These are phyloP conservation scores for Drosophila borborema DNA, from an alignment of 2,888 invertebrate species.

Conservation along the genomic window DNA sequence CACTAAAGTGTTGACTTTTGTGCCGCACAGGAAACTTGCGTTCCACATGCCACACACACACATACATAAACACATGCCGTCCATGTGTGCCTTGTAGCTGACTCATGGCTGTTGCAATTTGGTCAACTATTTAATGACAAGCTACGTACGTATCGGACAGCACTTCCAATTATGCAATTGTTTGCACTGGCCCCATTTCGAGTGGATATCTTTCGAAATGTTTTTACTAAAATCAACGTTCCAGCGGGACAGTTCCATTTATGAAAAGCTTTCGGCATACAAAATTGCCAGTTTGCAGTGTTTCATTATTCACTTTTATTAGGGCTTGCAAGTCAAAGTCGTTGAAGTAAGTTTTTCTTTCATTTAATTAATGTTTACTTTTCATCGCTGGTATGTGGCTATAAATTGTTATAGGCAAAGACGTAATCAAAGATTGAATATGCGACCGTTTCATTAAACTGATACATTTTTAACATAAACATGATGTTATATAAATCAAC, in stretches of 20 bases:
- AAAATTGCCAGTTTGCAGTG: neutral
- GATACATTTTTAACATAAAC: neutral
- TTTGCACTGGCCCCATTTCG: slow-evolving; percentile 29
- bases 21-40: slow-evolving; percentile 65
- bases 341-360: neutral
- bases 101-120: slow-evolving; percentile 52
- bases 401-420: neutral
- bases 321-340: neutral
- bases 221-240: slow-evolving; percentile 12
- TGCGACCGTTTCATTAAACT: neutral
- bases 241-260: slow-evolving; percentile 9
- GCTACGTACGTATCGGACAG: slow-evolving; percentile 45
- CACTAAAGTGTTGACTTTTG: slow-evolving; percentile 78
- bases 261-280: slow-evolving; percentile 5
- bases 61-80: slow-evolving; percentile 41
- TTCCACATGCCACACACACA: slow-evolving; percentile 55
- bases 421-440: neutral
- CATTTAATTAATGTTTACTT: neutral
- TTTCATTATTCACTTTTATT: slow-evolving; percentile 2
- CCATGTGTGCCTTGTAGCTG: slow-evolving; percentile 1
- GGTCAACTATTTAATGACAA: slow-evolving; percentile 58
- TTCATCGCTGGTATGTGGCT: neutral
- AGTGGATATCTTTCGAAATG: slow-evolving; percentile 29
- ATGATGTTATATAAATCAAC: too few species aligned
- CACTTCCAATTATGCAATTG: slow-evolving; percentile 60